A percentile compares a stretch with the other conserved stretches of the same genome.
phyloP scores from a whole-genome alignment of 2,113 vertebrate species.

The Onychostruthus taczanowskii region DNA sequence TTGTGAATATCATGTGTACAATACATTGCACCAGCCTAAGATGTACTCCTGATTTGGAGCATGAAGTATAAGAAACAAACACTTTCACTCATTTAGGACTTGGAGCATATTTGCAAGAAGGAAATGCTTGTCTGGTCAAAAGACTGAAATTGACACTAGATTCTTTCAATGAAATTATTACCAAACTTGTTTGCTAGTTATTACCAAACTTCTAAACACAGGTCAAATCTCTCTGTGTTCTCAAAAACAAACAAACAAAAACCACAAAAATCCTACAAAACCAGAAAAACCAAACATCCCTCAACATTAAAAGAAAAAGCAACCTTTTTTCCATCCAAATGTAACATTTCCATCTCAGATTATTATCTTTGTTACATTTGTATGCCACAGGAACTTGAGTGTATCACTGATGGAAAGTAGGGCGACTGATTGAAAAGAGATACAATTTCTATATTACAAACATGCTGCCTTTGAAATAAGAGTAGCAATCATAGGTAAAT shows the following conservation, averaged over 20 bases:
- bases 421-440: not conserved
- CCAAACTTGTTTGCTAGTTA: too few relatives aligned
- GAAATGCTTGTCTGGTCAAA: not conserved
- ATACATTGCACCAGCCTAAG: not conserved
- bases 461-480: not conserved
- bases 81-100: not conserved
- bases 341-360: not conserved
- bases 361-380: not conserved
- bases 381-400: not conserved
- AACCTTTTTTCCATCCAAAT: not conserved
- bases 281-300: accelerated
- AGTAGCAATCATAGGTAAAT: not conserved
- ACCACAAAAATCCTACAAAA: too few relatives aligned
- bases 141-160: not conserved
- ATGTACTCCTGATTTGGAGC: not conserved
- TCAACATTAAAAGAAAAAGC: not conserved
- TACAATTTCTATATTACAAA: not conserved
- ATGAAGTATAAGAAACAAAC: not conserved
- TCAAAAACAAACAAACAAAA: not conserved
- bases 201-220: not conserved
- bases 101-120: not conserved
- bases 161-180: not conserved
- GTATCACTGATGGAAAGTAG: not conserved
- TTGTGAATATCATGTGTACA: not conserved
- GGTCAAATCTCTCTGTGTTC: not conserved